phyloP scores from a whole-genome alignment of 2,888 invertebrate species.

The Lottia gigantea region DNA sequence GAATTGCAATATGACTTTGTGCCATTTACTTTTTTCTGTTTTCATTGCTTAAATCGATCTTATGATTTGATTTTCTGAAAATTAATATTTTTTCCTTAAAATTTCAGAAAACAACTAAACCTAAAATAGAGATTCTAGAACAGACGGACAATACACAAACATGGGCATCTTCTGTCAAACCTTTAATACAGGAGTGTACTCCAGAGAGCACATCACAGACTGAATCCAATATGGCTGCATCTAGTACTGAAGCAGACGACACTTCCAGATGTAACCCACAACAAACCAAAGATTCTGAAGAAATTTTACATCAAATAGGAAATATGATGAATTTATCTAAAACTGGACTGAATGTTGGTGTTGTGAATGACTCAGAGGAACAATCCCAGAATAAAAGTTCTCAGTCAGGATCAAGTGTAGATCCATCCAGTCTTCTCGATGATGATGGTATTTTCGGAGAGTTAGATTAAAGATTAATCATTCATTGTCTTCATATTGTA shows the following conservation, averaged over 20 bases:
- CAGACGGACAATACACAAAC: conserved; percentile 35
- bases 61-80: no score
- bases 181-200: background rate
- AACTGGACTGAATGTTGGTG: no score
- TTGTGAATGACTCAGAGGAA: no score
- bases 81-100: background rate
- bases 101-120: conserved; percentile 34
- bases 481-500: background rate
- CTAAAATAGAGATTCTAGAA: conserved; percentile 51
- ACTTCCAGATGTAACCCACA: background rate
- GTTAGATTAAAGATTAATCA: background rate
- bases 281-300: background rate
- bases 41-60: no score
- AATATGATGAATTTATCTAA: conserved; percentile 1
- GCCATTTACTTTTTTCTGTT: no score
- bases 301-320: conserved; percentile 9
- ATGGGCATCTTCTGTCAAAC: conserved; percentile 1
- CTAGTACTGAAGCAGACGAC: background rate
- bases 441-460: conserved; percentile 3
- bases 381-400: background rate
- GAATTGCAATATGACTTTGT: no score
- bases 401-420: background rate
- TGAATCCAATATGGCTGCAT: background rate
- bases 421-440: background rate
- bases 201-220: background rate